phyloP scores from a whole-genome alignment of 2,797 vertebrate genomes.

The Synaphobranchus kaupii region DNA sequence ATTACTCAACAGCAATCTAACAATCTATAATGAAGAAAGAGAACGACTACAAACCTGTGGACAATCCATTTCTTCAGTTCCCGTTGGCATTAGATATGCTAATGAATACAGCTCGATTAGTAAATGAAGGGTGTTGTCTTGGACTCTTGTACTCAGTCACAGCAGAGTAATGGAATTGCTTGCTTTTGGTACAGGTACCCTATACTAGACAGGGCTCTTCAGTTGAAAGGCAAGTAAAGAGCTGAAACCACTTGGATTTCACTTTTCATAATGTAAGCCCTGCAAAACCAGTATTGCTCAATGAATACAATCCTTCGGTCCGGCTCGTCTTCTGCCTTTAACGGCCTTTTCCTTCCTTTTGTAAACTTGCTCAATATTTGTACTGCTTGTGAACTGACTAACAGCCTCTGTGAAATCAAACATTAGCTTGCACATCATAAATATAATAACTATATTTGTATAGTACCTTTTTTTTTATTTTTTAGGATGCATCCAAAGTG shows the following conservation, averaged over 20 bases:
- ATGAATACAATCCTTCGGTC: not conserved
- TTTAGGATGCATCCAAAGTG: too few species aligned
- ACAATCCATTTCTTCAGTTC: not conserved
- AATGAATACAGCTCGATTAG: too few species aligned
- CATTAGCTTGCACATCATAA: too few species aligned
- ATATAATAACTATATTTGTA: too few species aligned
- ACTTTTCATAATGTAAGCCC: not conserved
- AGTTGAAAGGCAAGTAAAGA: not conserved
- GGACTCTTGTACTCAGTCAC: too few species aligned
- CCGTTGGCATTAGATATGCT: too few species aligned
- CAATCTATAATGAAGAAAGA: not conserved
- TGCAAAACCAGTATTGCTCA: not conserved
- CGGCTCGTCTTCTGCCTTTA: not conserved
- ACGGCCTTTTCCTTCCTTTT: too few species aligned
- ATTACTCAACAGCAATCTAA: not conserved
- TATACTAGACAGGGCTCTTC: not conserved
- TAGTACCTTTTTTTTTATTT: too few species aligned
- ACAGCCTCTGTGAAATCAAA: too few species aligned
- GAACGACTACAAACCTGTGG: not conserved
- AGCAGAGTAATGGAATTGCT: not conserved
- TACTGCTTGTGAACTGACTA: too few species aligned
- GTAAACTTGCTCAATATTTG: too few species aligned
- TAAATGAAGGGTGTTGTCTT: too few species aligned
- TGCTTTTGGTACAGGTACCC: not conserved
- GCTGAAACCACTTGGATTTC: not conserved